Evolutionary conservation across 2,888 invertebrate species (phyloP).

Genomic region (Creontiades dilutus): DNA sequence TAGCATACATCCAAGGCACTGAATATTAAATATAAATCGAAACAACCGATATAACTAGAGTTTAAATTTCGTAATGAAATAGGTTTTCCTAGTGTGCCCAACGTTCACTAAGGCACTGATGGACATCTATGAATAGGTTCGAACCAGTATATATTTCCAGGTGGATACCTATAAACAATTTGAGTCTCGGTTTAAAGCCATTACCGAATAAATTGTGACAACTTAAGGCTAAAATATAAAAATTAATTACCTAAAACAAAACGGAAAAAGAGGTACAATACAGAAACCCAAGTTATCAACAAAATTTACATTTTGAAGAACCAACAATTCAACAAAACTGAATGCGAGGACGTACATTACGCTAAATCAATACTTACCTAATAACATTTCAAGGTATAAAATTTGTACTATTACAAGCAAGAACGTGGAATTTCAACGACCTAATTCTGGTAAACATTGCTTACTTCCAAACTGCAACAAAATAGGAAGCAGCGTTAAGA

Average conservation of each 20-base stretch:
- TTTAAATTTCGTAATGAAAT: not conserved
- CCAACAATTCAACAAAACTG: too few species aligned
- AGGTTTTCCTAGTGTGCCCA: not conserved
- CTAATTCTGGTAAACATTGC: too few species aligned
- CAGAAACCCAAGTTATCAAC: not conserved
- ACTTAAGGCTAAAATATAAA: not conserved
- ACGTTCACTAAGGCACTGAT: not conserved
- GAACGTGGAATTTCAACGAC: not conserved
- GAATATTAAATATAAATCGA: not conserved
- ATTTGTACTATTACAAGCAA: slow-evolving; percentile 10
- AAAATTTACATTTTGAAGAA: too few species aligned
- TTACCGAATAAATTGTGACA: slow-evolving; percentile 4
- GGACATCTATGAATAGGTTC: not conserved
- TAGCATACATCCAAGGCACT: slow-evolving; percentile 9
- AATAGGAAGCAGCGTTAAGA: too few species aligned
- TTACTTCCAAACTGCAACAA: too few species aligned
- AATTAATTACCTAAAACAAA: not conserved
- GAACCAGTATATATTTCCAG: not conserved
- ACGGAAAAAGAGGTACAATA: not conserved
- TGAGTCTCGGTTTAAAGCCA: not conserved
- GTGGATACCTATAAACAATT: not conserved
- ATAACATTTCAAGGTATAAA: too few species aligned
- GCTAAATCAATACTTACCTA: too few species aligned
- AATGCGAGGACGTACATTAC: too few species aligned
- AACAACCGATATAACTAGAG: not conserved